Percentiles rank a stretch among this genome's conserved stretches.
Evolutionary conservation across 2,113 vertebrate genomes (phyloP).

Genomic region (Clupea harengus): DNA sequence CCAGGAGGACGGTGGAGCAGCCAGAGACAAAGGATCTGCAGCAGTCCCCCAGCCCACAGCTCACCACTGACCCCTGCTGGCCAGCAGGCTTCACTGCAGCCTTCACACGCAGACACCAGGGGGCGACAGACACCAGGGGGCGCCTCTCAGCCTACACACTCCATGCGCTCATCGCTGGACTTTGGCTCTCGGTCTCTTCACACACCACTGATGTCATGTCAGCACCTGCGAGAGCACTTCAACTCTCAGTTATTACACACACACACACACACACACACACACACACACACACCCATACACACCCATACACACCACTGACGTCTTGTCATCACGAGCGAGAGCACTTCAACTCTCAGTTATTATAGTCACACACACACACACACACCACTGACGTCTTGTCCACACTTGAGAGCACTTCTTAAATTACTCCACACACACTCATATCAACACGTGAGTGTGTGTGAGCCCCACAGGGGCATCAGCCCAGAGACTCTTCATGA

Average conservation of each 20-base stretch:
- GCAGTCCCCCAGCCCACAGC: neutral
- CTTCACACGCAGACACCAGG: neutral
- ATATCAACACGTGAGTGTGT: neutral
- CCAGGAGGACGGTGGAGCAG: neutral
- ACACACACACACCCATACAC: neutral
- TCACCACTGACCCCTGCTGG: neutral
- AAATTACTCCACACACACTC: neutral
- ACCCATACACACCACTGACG: neutral
- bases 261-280: no score
- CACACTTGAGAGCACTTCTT: neutral
- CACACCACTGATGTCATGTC: no score
- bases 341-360: neutral
- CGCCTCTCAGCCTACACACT: neutral
- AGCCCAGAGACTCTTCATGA: no score
- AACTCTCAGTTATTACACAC: no score
- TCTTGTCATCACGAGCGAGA: neutral
- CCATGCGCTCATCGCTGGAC: no score
- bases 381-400: neutral
- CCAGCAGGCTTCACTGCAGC: neutral
- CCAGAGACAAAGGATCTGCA: conserved; percentile 2
- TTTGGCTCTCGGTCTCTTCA: no score
- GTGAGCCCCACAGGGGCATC: no score
- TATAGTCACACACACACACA: neutral
- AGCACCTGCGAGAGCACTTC: no score
- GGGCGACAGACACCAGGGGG: neutral